Evolutionary conservation across 30 jellyfish, hydroid and myxozoan species (phyloP).

Genomic region (Pseudorhiza aurosa): DNA sequence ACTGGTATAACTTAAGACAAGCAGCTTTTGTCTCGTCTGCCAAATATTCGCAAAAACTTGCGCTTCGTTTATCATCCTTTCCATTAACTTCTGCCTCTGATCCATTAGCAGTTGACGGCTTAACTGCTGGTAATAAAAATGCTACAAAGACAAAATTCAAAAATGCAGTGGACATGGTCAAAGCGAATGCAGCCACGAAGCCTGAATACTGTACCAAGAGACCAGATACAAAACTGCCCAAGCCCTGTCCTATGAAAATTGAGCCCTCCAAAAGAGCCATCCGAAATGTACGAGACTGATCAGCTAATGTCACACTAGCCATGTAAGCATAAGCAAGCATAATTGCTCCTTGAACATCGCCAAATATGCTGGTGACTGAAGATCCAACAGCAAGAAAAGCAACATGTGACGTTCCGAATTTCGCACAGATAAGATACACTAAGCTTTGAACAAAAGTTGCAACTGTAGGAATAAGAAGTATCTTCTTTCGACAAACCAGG

Average conservation of each 20-base stretch:
- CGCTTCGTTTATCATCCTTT: not conserved
- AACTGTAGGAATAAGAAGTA: slow-evolving; percentile 20
- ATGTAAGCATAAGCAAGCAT: slow-evolving; percentile 57
- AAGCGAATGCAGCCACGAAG: slow-evolving; percentile 32
- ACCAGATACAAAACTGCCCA: slow-evolving; percentile 51
- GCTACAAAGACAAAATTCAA: slow-evolving; percentile 36
- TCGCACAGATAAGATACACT: slow-evolving; percentile 22
- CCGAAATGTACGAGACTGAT: slow-evolving; percentile 39
- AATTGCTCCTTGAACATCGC: slow-evolving; percentile 57
- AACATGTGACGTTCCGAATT: not conserved
- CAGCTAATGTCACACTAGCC: slow-evolving; percentile 57
- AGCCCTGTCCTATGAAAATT: slow-evolving; percentile 42
- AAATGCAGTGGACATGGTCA: slow-evolving; percentile 7
- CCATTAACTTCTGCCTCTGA: not conserved
- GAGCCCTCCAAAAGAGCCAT: slow-evolving; percentile 53
- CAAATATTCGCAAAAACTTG: not conserved
- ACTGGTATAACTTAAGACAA: not conserved
- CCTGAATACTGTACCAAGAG: slow-evolving; percentile 25
- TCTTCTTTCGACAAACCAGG: slow-evolving; percentile 11
- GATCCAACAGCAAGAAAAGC: slow-evolving; percentile 47
- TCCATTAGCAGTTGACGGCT: not conserved
- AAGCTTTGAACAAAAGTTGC: slow-evolving; percentile 30
- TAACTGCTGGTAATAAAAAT: slow-evolving; percentile 41
- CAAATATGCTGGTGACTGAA: slow-evolving; percentile 23
- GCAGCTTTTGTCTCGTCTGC: not conserved